Evolutionary conservation across 2,888 invertebrate species (phyloP).

Genomic region (Acheta domesticus): DNA sequence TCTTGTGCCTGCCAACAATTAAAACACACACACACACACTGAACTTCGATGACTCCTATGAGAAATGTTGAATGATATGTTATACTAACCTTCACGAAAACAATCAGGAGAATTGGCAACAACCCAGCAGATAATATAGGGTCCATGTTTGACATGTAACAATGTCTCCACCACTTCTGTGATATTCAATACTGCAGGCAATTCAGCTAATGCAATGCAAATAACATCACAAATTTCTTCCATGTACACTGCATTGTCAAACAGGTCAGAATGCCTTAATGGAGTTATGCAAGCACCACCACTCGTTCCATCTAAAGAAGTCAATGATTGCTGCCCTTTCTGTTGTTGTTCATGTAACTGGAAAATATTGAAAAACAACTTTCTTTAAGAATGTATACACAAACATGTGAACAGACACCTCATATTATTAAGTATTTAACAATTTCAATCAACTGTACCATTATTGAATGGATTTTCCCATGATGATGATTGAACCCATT

Average conservation of each 20-base stretch:
- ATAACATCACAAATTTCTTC: slow-evolving; percentile 94
- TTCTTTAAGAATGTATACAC: background rate
- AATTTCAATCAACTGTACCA: no score
- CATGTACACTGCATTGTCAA: slow-evolving; percentile 91
- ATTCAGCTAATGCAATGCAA: slow-evolving; percentile 88
- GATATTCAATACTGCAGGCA: slow-evolving; percentile 81
- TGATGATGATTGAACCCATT: no score
- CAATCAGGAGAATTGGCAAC: slow-evolving; percentile 93
- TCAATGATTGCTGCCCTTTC: slow-evolving; percentile 44
- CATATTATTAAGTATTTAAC: no score
- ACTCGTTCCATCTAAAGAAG: background rate
- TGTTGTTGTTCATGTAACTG: slow-evolving; percentile 48
- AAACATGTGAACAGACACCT: no score
- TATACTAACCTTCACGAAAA: slow-evolving; percentile 71
- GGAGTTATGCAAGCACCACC: background rate
- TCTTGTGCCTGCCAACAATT: no score
- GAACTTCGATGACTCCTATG: no score
- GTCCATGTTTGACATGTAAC: slow-evolving; percentile 84
- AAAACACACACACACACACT: no score
- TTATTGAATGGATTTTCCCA: no score
- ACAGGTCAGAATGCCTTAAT: slow-evolving; percentile 82
- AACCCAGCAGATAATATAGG: slow-evolving; percentile 83
- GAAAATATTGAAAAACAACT: slow-evolving; percentile 31
- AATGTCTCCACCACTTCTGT: slow-evolving; percentile 77
- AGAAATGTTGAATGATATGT: background rate